These are phyloP conservation scores for Molanna angustata DNA, from an alignment of 2,888 invertebrate genomes.

Conservation along the genomic window DNA sequence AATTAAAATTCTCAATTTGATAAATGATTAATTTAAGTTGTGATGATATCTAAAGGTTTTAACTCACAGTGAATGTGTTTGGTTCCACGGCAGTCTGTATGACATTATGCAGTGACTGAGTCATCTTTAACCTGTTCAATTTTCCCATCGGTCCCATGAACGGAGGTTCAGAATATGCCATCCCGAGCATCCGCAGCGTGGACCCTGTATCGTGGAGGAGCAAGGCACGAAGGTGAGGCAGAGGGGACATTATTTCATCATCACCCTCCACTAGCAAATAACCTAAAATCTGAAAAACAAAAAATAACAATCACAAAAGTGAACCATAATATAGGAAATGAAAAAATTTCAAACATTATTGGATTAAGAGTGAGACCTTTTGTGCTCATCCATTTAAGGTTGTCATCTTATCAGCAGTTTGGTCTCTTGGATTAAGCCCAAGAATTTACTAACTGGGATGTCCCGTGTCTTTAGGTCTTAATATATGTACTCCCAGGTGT, in stretches of 20 bases:
- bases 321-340: no score
- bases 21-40: no score
- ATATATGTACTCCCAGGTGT: no score
- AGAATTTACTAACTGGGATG: no score
- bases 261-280: constrained; percentile 32
- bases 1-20: no score
- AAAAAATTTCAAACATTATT: no score
- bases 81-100: constrained; percentile 25
- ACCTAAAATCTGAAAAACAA: constrained; percentile 25
- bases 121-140: constrained; percentile 49
- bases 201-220: constrained; percentile 46
- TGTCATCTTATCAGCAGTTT: no score
- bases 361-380: no score
- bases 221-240: constrained; percentile 46
- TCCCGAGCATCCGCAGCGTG: constrained; percentile 47
- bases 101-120: constrained; percentile 40
- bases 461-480: no score
- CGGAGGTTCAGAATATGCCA: constrained; percentile 49
- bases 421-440: no score
- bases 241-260: constrained; percentile 38
- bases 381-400: no score
- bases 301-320: not conserved
- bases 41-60: no score
- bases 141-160: constrained; percentile 53
- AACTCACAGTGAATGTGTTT: constrained; percentile 23